Evolutionary conservation across 2,113 vertebrate species (phyloP).

Genomic region (Eubucco bourcierii): DNA sequence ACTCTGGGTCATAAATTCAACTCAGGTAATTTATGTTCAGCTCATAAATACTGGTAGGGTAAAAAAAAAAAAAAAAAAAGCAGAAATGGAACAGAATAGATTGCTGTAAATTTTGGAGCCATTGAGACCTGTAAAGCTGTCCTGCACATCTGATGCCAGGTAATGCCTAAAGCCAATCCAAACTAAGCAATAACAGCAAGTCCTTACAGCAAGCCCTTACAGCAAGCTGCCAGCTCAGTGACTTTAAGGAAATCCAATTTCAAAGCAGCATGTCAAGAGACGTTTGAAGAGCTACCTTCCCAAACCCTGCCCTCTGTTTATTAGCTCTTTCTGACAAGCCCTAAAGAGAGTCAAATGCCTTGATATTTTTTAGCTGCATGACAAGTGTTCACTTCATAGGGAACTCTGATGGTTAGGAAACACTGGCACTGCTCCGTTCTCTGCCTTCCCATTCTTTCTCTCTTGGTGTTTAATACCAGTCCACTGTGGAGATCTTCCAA

Average conservation of each 20-base stretch:
- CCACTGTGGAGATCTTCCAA: background rate
- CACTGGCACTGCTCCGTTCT: slow-evolving; percentile 3
- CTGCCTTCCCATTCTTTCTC: slow-evolving; percentile 24
- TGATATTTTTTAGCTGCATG: background rate
- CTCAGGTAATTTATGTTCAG: slow-evolving; percentile 51
- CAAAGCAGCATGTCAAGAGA: background rate
- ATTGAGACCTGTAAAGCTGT: background rate
- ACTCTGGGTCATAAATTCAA: slow-evolving; percentile 22
- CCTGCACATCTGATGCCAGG: background rate
- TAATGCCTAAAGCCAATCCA: background rate
- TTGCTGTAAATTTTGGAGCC: slow-evolving; percentile 9
- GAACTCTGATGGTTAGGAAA: slow-evolving; percentile 40
- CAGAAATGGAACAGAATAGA: background rate
- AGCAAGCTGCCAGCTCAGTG: background rate
- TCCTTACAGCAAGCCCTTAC: too few relatives aligned
- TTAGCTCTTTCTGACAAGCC: slow-evolving; percentile 40
- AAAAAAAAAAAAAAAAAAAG: background rate
- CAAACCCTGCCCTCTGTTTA: background rate
- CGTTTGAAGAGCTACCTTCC: slow-evolving; percentile 1
- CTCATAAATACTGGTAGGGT: background rate
- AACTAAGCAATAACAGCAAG: background rate
- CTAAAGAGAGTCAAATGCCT: slow-evolving; percentile 1
- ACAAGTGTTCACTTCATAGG: background rate
- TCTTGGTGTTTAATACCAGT: slow-evolving; percentile 10
- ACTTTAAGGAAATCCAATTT: background rate